A percentile compares a stretch with the other conserved stretches of the same genome.
Conservation (phyloP, 2,888 invertebrate species). For the Tribolium freemani region DNA sequence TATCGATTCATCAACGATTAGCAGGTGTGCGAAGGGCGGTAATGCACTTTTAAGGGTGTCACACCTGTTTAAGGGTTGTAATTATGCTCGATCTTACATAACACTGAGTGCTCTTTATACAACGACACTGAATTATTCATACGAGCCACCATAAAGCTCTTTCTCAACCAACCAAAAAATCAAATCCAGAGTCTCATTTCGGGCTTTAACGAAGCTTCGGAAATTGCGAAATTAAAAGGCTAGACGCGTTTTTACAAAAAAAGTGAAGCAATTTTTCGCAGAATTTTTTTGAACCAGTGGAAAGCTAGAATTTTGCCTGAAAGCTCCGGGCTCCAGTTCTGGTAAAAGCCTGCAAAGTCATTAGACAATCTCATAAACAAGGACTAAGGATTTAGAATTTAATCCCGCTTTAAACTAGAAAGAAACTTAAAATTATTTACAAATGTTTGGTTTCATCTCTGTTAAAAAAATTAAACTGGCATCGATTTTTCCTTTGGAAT, state of each 20-base stretch:
- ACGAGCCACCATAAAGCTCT: neutral
- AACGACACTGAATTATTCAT: neutral
- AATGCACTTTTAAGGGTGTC: slow-evolving; percentile 9
- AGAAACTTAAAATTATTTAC: no score
- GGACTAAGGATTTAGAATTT: neutral
- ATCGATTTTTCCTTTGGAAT: no score
- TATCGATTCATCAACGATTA: slow-evolving; percentile 9
- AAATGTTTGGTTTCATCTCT: no score
- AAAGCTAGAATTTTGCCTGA: neutral
- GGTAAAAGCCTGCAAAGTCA: neutral
- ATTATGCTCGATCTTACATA: neutral
- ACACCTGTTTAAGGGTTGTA: neutral
- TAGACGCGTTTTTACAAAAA: neutral
- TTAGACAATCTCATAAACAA: neutral
- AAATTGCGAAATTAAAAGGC: neutral
- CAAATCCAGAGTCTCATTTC: neutral
- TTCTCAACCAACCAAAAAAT: neutral
- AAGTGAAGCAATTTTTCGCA: no score
- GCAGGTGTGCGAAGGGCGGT: slow-evolving; percentile 16
- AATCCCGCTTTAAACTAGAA: no score
- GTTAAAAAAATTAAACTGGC: no score
- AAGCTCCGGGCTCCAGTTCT: neutral
- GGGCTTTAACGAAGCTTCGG: neutral
- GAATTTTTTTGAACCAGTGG: no score
- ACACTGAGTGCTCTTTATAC: neutral